Evolutionary conservation across 2,888 invertebrate species (phyloP), one percentile per base, ranked within the genome.

Genomic region (Thecocarcelia acutangulata): DNA sequence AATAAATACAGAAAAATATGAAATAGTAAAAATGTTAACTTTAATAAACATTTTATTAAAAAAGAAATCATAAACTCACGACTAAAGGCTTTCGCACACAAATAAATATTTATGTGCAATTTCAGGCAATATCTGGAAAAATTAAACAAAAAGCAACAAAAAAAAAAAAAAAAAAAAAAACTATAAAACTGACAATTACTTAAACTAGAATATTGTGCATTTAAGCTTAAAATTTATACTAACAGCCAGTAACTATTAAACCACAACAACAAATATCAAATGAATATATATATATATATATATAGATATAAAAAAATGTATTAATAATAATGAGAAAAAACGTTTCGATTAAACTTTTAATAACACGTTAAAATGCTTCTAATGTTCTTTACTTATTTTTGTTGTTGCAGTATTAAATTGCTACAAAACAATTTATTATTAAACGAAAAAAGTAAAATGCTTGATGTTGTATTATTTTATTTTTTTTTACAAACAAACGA

Each of bases 311-410:
- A 63, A 56, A 50, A 15, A 21, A 33, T 33, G 37, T 72, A 63
- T 59, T 72, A 77, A 68, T 66, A 78, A 75, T 72, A 80, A 75
- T 69, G 68, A 76, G 68, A 61, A 74, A 83, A 80, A 80, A 77
- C 83, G 78, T 72, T 81, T 81, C 83, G 80, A 84, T 84, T 84
- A 84, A 84, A 83, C 83, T 84, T 28, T 83, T 84, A 83, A 84
- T 83, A 83, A 84, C 80, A 84, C 75, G 83, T 82, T 83, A 68
- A 84, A 82, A 80, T 80, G 28, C 74, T 69, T 70, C 19, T 70
- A 68, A 63, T 80, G 61, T 68, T 66, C 11, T 52, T 44, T 63
- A 33, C 40, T 44, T 54, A 33, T 40, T 42, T 42, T 40, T 5
- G n/a, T 19, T 61, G 42, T 50, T 61, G 12, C 40, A 42, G 28